These are phyloP conservation scores for Takifugu bimaculatus DNA, from an alignment of 2,113 vertebrate species.

Conservation along the genomic window DNA sequence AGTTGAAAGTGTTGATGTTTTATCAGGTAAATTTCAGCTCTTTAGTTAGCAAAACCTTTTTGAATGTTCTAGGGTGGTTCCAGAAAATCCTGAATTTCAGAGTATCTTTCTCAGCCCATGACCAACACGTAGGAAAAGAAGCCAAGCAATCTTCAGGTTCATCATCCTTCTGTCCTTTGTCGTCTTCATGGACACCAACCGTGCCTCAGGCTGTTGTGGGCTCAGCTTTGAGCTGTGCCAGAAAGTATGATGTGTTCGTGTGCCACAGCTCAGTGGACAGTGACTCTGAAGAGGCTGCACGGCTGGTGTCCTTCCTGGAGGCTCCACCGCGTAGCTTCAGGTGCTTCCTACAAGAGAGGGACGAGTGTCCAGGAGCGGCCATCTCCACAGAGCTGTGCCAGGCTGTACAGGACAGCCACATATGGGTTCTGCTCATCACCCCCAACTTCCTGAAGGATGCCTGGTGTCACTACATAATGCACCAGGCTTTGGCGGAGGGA, in stretches of 20 bases:
- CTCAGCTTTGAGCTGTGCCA: slow-evolving; percentile 70
- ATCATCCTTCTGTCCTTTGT: background rate
- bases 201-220: slow-evolving; percentile 6
- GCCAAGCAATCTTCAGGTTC: background rate
- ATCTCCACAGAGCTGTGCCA: slow-evolving; percentile 79
- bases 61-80: slow-evolving; percentile 55
- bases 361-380: slow-evolving; percentile 66
- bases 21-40: background rate
- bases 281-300: slow-evolving; percentile 72
- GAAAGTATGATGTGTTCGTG: slow-evolving; percentile 80
- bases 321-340: slow-evolving; percentile 65
- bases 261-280: slow-evolving; percentile 80
- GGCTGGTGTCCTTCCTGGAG: slow-evolving; percentile 82
- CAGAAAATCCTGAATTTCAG: slow-evolving; percentile 44
- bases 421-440: slow-evolving; percentile 82
- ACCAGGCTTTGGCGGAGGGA: slow-evolving; percentile 79
- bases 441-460: slow-evolving; percentile 79
- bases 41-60: background rate
- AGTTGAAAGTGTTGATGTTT: too few relatives aligned
- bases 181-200: background rate
- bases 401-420: slow-evolving; percentile 79
- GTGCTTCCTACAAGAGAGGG: slow-evolving; percentile 83
- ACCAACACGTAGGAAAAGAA: slow-evolving; percentile 7
- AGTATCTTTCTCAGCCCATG: slow-evolving; percentile 8
- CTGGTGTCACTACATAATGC: slow-evolving; percentile 88